phyloP scores from a whole-genome alignment of 2,888 invertebrate species.

The Dryadula phaetusa region DNA sequence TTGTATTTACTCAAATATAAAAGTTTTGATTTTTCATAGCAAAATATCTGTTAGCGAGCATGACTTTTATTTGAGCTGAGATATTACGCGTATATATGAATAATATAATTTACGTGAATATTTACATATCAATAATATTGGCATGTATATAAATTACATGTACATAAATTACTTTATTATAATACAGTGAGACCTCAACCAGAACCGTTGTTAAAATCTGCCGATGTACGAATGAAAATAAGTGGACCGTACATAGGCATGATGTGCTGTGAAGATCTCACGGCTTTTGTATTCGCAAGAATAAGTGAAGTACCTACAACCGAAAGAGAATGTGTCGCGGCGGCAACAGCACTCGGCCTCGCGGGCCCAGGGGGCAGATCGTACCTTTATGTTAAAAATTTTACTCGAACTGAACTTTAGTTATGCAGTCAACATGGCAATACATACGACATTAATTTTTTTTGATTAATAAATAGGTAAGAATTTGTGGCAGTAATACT shows the following conservation, averaged over 20 bases:
- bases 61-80: not conserved
- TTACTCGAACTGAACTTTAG: constrained; percentile 52
- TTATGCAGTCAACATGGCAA: not conserved
- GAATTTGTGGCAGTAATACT: not conserved
- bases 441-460: not conserved
- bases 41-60: not conserved
- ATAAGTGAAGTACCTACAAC: constrained; percentile 60
- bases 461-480: not conserved
- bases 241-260: constrained; percentile 63
- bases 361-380: constrained; percentile 58
- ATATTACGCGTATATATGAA: not conserved
- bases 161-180: too few relatives aligned
- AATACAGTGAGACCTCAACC: constrained; percentile 63
- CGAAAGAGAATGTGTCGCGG: constrained; percentile 57
- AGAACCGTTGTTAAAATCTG: constrained; percentile 60
- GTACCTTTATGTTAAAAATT: constrained; percentile 56
- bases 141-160: too few relatives aligned
- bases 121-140: too few relatives aligned
- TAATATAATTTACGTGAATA: not conserved
- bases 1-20: constrained; percentile 4
- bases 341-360: constrained; percentile 58
- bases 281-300: constrained; percentile 63
- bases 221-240: constrained; percentile 68
- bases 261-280: constrained; percentile 72
- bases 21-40: constrained; percentile 1